Base-by-base conservation (phyloP, 2,888 invertebrate genomes). In the Pseudococcus jackbeardsleyi region DNA sequence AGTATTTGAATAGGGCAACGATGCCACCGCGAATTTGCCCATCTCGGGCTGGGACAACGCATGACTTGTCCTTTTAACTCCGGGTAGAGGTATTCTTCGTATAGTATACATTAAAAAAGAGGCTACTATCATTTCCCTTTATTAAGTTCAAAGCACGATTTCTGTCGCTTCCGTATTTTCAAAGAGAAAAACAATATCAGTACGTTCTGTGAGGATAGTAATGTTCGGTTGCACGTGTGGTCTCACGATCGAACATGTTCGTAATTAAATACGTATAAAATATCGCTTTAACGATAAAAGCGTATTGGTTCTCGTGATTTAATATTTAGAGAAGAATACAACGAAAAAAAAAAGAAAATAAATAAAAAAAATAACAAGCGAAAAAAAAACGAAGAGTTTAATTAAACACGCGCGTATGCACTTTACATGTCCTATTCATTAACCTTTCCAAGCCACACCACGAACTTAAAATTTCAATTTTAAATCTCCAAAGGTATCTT, bases 261-360 rank as follows among this genome's bases (percentile, higher is more conserved):
- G 88, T 88, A 88, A 88, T 88, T 88, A 88, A 88, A 88, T 88
- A 88, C 88, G 88, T 82, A 88, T 88, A 88, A 88, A 88, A 88
- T 88, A 88, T 88, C 88, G 87, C 88, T 88, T 88, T 79, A 79
- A 88, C 88, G 88, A 88, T 86, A 86, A 72, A 86, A 64, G 42
- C 86, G 86, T 86, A 86, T 88, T 88, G 88, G 82, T 79, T 82
- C 50, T 88, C 88, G 88, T 88, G 88, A 88, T 88, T 82, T 54
- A 88, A 88, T 88, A 82, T 87, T 79, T 82, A 88, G 50, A 87
- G 26, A 54, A 59, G 42, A 64, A 85, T 19, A 39, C 22, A 84
- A 79, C 59, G 54, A 85, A 85, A 59, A 59, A 33, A 85, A 33
- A 54, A 54, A 50, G n/a, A 46, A 86, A 39, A 15, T 19, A 68